These are phyloP conservation scores for Glandiceps talaboti DNA, from an alignment of 53 echinoderm and acorn worm genomes.

Conservation along the genomic window DNA sequence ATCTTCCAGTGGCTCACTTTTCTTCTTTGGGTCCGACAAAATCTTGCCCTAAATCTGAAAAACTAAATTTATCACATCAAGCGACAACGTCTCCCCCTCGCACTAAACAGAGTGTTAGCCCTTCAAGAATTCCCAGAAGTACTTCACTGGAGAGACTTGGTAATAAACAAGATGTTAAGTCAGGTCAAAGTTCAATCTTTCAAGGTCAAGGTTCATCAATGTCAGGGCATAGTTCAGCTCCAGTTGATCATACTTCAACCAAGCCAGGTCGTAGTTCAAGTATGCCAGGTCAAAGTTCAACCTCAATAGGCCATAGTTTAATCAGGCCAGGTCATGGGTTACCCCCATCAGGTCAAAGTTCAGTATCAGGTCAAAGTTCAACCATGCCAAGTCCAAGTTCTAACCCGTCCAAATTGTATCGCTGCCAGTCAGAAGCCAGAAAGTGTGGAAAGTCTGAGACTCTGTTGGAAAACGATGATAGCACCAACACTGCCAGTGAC, in stretches of 20 bases:
- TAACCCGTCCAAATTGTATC: neutral
- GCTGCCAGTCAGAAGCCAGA: neutral
- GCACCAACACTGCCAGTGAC: neutral
- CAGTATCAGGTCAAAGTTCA: neutral
- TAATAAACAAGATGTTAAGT: neutral
- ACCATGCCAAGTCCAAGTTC: no score
- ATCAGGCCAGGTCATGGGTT: no score
- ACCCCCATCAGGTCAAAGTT: neutral
- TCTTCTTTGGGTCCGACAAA: no score
- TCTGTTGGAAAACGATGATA: neutral
- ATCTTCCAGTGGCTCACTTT: neutral
- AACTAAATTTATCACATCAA: no score
- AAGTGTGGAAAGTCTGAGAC: neutral
- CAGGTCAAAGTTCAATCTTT: neutral
- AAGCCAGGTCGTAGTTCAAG: no score
- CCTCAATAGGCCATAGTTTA: no score
- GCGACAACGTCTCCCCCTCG: neutral
- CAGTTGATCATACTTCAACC: no score
- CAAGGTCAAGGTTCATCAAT: no score
- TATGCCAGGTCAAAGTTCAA: no score
- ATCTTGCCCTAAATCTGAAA: no score
- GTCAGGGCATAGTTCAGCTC: no score
- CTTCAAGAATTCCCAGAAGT: neutral
- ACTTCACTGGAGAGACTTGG: neutral
- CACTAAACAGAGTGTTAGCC: neutral